Conservation (phyloP, 2,888 invertebrate genomes). For the Anoncus sp. region DNA sequence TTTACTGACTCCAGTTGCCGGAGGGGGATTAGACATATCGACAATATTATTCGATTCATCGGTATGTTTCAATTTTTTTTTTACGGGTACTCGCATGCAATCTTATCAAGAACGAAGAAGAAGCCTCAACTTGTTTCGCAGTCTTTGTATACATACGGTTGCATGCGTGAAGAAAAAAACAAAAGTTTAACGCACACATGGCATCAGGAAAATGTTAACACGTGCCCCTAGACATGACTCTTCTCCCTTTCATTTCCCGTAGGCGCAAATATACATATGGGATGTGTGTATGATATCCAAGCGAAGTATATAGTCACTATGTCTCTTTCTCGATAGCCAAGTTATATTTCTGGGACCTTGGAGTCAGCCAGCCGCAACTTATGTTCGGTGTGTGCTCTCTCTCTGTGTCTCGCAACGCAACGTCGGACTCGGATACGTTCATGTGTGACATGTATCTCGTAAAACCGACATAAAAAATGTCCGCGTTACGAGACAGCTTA, state of each 20-base stretch:
- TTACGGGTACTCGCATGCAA: too few relatives aligned
- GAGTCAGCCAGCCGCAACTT: conserved; percentile 9
- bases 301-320: conserved; percentile 6
- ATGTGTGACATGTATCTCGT: conserved; percentile 16
- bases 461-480: conserved; percentile 48
- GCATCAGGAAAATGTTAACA: conserved; percentile 1
- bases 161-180: neutral
- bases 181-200: too few relatives aligned
- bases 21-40: too few relatives aligned
- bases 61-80: too few relatives aligned
- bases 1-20: neutral
- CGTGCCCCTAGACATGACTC: neutral
- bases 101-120: too few relatives aligned
- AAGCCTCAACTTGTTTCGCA: neutral
- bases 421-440: conserved; percentile 9
- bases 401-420: conserved; percentile 27
- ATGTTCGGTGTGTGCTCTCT: neutral
- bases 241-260: neutral
- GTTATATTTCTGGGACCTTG: conserved; percentile 1
- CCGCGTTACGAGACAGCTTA: conserved; percentile 1
- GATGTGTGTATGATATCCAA: conserved; percentile 10
- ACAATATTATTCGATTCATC: too few relatives aligned
- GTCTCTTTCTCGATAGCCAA: neutral
- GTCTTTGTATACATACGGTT: neutral
- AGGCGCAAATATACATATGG: neutral